Base-by-base conservation (phyloP, 2,113 vertebrate genomes). In the Heteronetta atricapilla region DNA sequence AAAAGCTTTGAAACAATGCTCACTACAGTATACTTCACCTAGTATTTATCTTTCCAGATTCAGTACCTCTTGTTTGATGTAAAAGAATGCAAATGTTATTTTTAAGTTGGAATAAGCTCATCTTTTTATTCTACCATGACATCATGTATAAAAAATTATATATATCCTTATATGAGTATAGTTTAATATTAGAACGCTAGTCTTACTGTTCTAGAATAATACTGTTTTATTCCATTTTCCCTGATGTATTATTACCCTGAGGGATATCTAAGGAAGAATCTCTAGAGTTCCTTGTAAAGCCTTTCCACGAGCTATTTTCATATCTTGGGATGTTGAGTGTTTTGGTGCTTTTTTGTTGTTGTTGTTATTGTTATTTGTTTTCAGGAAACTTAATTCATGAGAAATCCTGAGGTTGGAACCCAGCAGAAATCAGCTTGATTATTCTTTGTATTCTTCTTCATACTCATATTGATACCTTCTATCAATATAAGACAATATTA, bases 31-130 rank as follows among this genome's bases (percentile, higher is more conserved):
- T 80, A 90, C 82, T 95, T 53, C 74, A 90, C 84, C 55, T 82
- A 90, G 86, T 70, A 96, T 94, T 96, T 95, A 95, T 75, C 89
- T 90, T 94, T 78, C 70, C 83, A 96, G 94, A 95, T 83, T 67
- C 75, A 92, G 52, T 72, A 79, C 22, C 75, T 94, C 91, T 92
- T 89, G 72, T 67, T 92, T 46, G 40, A 46, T 90, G 40, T 25
- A 84, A 88, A 74, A 85, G 58, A 94, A 92, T 80, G 87, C 52
- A n/a, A 36, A 66, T 76, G 46, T 38, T 66, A 86, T 70, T 70
- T 70, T 52, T 76, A 58, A 74, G 74, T n/a, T 81, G 89, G 38
- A 92, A 91, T 72, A 38, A 92, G 67, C 46, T 64, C 74, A 73
- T 34, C 78, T 82, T 76, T 82, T 36, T 82, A 93, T 81, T 88